A percentile compares a stretch with the other conserved stretches of the same genome.
These are phyloP conservation scores for Amblyjoppa fuscipennis DNA, from an alignment of 2,888 invertebrate species.

Conservation along the genomic window DNA sequence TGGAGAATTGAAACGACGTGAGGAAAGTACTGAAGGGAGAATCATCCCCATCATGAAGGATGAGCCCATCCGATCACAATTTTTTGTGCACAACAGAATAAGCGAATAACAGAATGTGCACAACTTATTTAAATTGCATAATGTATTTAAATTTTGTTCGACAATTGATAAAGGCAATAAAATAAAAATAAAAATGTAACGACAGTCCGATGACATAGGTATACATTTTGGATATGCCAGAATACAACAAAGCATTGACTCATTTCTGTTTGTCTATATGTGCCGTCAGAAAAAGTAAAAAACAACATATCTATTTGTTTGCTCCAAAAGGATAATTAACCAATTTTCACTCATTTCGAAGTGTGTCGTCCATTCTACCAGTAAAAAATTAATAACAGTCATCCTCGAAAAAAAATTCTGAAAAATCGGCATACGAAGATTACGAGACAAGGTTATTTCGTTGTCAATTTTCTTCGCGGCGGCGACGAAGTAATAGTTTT, in stretches of 20 bases:
- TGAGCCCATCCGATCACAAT: too few relatives aligned
- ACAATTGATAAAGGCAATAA: background rate
- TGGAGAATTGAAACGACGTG: background rate
- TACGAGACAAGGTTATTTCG: background rate
- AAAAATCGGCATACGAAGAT: background rate
- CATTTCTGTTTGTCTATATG: background rate
- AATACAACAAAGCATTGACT: too few relatives aligned
- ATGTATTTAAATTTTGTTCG: too few relatives aligned
- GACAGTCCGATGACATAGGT: background rate
- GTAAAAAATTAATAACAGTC: background rate
- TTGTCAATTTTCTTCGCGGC: background rate
- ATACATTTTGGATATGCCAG: background rate
- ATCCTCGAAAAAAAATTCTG: background rate
- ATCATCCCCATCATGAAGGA: too few relatives aligned
- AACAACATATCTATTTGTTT: too few relatives aligned
- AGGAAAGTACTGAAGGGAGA: background rate
- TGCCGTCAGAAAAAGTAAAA: background rate
- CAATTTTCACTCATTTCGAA: too few relatives aligned
- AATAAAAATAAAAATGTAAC: too few relatives aligned
- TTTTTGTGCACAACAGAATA: too few relatives aligned
- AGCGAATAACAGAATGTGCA: too few relatives aligned
- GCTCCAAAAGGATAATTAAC: too few relatives aligned
- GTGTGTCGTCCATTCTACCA: background rate
- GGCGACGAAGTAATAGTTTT: slow-evolving; percentile 6
- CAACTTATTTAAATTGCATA: too few relatives aligned